These are phyloP conservation scores for Podargus strigoides DNA, from an alignment of 2,797 vertebrate species.

Conservation along the genomic window DNA sequence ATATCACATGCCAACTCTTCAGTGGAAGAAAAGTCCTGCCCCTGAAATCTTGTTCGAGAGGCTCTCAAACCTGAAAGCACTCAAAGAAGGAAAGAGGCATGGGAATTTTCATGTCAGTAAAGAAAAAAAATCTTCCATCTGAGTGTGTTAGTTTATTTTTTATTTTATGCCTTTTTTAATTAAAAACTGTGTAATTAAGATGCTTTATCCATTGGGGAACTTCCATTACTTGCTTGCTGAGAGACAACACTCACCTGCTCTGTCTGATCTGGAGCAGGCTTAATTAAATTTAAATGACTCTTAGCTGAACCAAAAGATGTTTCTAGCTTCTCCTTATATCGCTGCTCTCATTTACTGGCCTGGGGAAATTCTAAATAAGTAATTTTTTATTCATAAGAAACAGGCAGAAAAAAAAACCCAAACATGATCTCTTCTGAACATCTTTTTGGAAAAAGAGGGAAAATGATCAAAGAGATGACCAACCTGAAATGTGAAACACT, in stretches of 20 bases:
- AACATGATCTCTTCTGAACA: neutral
- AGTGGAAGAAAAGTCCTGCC: neutral
- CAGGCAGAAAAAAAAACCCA: neutral
- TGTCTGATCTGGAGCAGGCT: neutral
- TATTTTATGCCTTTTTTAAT: neutral
- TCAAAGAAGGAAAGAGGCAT: neutral
- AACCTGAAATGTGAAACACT: neutral
- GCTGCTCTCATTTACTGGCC: neutral
- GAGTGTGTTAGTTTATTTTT: neutral
- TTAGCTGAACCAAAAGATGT: neutral
- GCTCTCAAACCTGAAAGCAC: neutral
- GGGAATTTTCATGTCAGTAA: neutral
- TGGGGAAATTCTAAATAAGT: neutral
- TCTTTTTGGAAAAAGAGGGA: neutral
- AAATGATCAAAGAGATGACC: neutral
- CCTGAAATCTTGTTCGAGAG: neutral
- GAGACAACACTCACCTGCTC: neutral
- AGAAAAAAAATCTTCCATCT: neutral
- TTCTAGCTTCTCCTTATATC: neutral
- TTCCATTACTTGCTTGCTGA: neutral
- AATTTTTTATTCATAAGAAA: neutral
- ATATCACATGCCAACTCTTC: neutral
- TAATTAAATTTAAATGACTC: neutral
- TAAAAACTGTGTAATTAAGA: neutral
- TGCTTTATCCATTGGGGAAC: neutral